Conservation (phyloP, 2,888 invertebrate species). For the Pterostichus niger region DNA sequence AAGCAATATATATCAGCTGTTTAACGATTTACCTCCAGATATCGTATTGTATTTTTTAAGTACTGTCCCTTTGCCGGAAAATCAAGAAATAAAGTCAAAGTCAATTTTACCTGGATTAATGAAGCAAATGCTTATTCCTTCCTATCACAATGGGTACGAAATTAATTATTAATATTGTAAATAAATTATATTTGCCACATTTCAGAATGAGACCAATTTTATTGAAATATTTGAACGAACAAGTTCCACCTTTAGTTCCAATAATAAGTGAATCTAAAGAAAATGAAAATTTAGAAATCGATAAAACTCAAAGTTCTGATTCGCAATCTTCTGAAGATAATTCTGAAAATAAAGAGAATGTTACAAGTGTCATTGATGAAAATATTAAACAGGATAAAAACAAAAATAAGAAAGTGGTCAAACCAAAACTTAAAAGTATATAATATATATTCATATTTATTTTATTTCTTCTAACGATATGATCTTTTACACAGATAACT, state of each 20-base stretch:
- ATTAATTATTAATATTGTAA: background rate
- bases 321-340: conserved; percentile 20
- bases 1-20: conserved; percentile 72
- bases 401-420: conserved; percentile 19
- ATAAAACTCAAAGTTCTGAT: background rate
- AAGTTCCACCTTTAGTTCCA: conserved; percentile 50
- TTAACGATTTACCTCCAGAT: conserved; percentile 74
- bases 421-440: conserved; percentile 43
- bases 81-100: conserved; percentile 67
- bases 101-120: conserved; percentile 47
- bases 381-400: conserved; percentile 48
- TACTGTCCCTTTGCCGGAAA: conserved; percentile 74
- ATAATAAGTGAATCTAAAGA: conserved; percentile 8
- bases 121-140: conserved; percentile 52
- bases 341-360: conserved; percentile 38
- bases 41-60: conserved; percentile 74
- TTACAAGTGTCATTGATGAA: conserved; percentile 63
- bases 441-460: conserved; percentile 5
- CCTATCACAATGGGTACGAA: conserved; percentile 53
- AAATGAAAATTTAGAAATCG: conserved; percentile 4
- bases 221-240: conserved; percentile 54
- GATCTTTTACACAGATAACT: conserved; percentile 42
- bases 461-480: background rate
- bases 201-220: conserved; percentile 61
- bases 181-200: conserved; percentile 13